Percentiles rank a stretch among this genome's conserved stretches.
Evolutionary conservation across 2,797 vertebrate species (phyloP).

Genomic region (Sebastes steindachneri): DNA sequence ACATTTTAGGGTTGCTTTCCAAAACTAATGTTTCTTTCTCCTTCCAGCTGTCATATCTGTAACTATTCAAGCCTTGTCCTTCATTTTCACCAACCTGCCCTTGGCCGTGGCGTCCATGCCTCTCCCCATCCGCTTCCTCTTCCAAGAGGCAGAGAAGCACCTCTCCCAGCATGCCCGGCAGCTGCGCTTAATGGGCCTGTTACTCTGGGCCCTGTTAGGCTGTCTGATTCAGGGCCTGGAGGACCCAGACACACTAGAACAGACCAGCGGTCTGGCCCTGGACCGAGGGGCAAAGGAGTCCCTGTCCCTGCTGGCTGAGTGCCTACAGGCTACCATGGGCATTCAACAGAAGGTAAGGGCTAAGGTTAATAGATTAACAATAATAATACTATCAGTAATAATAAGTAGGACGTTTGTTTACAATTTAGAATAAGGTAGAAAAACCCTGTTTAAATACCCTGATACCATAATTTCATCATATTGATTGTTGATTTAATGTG

Average conservation of each 20-base stretch:
- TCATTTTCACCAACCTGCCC: conserved; percentile 94
- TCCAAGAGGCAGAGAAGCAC: conserved; percentile 91
- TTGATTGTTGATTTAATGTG: background rate
- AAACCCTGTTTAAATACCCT: background rate
- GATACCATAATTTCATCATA: background rate
- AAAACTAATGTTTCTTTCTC: conserved; percentile 11
- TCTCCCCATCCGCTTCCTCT: conserved; percentile 92
- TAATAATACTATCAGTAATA: background rate
- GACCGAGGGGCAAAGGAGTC: conserved; percentile 88
- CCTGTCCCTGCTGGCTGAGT: conserved; percentile 88
- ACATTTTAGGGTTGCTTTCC: background rate
- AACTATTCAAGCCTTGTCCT: conserved; percentile 89
- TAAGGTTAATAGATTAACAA: background rate
- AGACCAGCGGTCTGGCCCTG: conserved; percentile 85
- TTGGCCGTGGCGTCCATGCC: conserved; percentile 91
- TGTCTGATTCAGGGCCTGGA: conserved; percentile 91
- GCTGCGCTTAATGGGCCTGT: conserved; percentile 88
- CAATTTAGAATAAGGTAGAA: background rate
- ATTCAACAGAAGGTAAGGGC: conserved; percentile 81
- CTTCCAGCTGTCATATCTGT: conserved; percentile 84
- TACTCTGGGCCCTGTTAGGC: conserved; percentile 90
- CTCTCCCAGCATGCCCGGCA: conserved; percentile 89
- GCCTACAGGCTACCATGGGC: conserved; percentile 88
- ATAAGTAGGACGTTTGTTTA: background rate
- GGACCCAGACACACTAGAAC: conserved; percentile 87